Evolutionary conservation across 2,888 invertebrate species (phyloP).

Genomic region (Iphiclides podalirius): DNA sequence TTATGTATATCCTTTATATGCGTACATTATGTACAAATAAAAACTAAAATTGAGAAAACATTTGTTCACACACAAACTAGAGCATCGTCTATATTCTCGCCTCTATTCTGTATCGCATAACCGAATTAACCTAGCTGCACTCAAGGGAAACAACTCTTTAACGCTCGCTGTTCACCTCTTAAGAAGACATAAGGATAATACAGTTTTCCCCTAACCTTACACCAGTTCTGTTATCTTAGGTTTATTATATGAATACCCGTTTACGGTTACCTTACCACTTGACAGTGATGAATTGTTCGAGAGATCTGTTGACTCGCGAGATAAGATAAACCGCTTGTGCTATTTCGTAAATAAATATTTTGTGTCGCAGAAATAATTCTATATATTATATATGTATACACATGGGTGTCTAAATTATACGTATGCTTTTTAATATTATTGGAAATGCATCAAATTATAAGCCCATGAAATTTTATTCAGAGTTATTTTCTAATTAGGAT

Average conservation of each 20-base stretch:
- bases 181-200: constrained; percentile 15
- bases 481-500: no score
- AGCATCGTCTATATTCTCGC: no score
- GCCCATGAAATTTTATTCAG: no score
- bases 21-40: no score
- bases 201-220: constrained; percentile 22
- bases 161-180: constrained; percentile 10
- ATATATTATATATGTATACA: neutral
- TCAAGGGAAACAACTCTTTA: constrained; percentile 12
- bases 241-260: constrained; percentile 17
- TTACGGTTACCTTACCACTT: neutral
- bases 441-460: no score
- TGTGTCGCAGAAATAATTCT: constrained; percentile 6
- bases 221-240: constrained; percentile 14
- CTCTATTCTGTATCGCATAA: no score
- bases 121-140: neutral
- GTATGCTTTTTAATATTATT: no score
- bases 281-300: constrained; percentile 19
- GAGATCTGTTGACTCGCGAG: constrained; percentile 1
- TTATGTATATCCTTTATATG: no score
- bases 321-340: constrained; percentile 15
- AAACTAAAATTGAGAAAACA: no score
- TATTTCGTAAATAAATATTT: constrained; percentile 15
- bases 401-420: neutral
- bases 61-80: no score